phyloP scores from a whole-genome alignment of 1,140 invertebrate species.

The Brachystomella parvula region DNA sequence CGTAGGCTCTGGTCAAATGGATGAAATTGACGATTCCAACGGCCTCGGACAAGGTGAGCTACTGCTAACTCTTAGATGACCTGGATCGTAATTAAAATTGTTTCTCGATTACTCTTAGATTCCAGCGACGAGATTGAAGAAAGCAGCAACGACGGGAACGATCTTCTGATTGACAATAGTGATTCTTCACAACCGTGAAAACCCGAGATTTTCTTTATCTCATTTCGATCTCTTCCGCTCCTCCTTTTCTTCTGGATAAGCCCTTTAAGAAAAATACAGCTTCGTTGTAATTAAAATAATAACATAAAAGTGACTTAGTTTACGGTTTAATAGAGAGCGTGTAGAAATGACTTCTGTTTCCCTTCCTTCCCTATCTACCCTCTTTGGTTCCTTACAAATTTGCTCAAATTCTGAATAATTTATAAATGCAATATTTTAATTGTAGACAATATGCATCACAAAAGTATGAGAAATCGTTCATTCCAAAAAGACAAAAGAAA shows the following conservation, averaged over 20 bases:
- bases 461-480: no score
- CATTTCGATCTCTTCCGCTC: no score
- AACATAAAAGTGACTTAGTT: no score
- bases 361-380: no score
- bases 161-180: constrained; percentile 38
- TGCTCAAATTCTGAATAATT: not conserved
- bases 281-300: no score
- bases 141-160: constrained; percentile 30
- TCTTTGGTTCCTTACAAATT: not conserved
- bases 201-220: no score
- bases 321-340: no score
- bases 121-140: constrained; percentile 36
- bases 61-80: not conserved
- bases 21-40: constrained; percentile 18
- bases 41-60: constrained; percentile 21
- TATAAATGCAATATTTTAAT: not conserved
- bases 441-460: not conserved
- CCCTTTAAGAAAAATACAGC: no score
- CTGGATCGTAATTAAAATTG: not conserved
- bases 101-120: constrained; percentile 20
- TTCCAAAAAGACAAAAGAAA: no score
- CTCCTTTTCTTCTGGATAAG: no score
- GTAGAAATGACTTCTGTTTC: no score
- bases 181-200: constrained; percentile 37
- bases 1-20: constrained; percentile 24